Evolutionary conservation across 2,888 invertebrate genomes (phyloP).

Genomic region (Escarpia spicata): DNA sequence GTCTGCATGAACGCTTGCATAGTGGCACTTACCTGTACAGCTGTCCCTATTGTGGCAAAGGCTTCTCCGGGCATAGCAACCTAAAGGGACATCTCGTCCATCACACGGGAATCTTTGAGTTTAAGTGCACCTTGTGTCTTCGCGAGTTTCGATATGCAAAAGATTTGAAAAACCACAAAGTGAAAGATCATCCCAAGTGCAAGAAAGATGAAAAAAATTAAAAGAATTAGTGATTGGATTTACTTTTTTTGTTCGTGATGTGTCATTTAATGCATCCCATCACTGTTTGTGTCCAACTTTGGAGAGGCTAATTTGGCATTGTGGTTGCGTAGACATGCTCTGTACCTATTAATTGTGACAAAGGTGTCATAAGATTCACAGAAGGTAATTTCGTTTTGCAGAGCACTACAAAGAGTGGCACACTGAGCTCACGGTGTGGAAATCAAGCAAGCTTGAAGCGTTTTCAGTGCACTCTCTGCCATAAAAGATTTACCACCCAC

Average conservation of each 20-base stretch:
- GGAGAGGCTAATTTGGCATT: not conserved
- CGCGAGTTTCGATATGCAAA: slow-evolving; percentile 20
- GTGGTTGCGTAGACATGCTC: not conserved
- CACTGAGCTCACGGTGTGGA: not conserved
- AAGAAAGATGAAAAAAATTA: not conserved
- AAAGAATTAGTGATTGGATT: not conserved
- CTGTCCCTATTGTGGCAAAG: slow-evolving; percentile 27
- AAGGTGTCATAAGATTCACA: not conserved
- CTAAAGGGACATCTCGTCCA: slow-evolving; percentile 20
- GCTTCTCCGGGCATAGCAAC: not conserved
- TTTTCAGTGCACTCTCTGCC: slow-evolving; percentile 8
- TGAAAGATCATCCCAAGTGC: not conserved
- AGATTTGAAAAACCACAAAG: slow-evolving; percentile 3
- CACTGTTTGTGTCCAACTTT: not conserved
- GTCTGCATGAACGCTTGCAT: slow-evolving; percentile 17
- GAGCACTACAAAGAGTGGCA: not conserved
- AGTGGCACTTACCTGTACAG: slow-evolving; percentile 20
- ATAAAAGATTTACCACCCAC: slow-evolving; percentile 19
- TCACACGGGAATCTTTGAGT: slow-evolving; percentile 26
- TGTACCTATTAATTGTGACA: not conserved
- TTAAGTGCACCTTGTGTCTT: slow-evolving; percentile 21
- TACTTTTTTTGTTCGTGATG: not conserved
- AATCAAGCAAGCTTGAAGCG: not conserved
- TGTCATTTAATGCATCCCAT: not conserved
- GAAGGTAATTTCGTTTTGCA: not conserved